A percentile compares a stretch with the other conserved stretches of the same genome.
Conservation (phyloP, 2,888 invertebrate species). For the Polymixis flavicincta region DNA sequence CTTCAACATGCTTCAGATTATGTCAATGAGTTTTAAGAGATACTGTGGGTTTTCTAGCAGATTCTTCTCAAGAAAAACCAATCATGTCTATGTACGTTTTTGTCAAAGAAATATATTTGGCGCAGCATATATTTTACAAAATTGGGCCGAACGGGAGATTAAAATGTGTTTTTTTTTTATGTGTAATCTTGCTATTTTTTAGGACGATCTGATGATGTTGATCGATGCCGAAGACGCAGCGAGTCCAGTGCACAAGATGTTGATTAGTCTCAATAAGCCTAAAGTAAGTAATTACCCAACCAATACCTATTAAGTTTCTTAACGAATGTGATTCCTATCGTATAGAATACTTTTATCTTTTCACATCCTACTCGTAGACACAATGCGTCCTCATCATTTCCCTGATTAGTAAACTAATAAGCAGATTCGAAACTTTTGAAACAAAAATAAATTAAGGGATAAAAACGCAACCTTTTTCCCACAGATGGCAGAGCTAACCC, state of each 20-base stretch:
- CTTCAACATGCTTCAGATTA: neutral
- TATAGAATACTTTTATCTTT: neutral
- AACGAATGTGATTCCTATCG: neutral
- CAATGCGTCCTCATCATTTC: neutral
- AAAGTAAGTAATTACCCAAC: conserved; percentile 90
- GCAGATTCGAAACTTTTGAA: neutral
- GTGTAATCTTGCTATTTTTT: conserved; percentile 18
- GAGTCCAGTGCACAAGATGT: conserved; percentile 95
- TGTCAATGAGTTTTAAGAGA: neutral
- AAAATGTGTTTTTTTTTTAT: neutral
- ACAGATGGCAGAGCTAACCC: conserved; percentile 96
- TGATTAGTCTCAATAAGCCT: conserved; percentile 97
- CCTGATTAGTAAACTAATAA: neutral
- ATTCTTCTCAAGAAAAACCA: neutral
- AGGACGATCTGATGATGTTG: conserved; percentile 98
- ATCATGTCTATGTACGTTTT: neutral
- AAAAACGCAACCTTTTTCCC: neutral
- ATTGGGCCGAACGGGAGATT: neutral
- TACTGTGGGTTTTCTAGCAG: neutral
- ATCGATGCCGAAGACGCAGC: conserved; percentile 95
- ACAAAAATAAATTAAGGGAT: neutral
- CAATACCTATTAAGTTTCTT: neutral
- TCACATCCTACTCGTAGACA: neutral
- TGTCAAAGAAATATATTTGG: neutral
- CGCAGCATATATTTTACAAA: neutral